These are phyloP conservation scores for Desoria tigrina DNA, from an alignment of 2,888 invertebrate species.

Conservation along the genomic window DNA sequence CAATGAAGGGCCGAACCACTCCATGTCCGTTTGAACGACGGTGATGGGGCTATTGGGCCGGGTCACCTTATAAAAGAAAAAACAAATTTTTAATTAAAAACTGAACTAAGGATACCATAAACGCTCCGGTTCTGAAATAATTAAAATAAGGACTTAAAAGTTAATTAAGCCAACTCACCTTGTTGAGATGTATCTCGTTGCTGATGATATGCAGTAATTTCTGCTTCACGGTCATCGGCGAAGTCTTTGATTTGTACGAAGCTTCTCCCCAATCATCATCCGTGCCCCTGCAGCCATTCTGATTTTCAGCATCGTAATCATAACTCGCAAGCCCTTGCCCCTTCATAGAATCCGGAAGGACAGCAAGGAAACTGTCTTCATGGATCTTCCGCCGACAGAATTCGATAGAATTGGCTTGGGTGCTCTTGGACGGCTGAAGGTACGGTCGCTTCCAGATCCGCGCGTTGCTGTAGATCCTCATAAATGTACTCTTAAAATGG, in stretches of 20 bases:
- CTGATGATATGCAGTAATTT: conserved; percentile 32
- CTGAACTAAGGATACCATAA: too few relatives aligned
- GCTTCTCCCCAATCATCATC: neutral
- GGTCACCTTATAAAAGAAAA: conserved; percentile 24
- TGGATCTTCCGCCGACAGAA: conserved; percentile 24
- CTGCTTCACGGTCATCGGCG: conserved; percentile 35
- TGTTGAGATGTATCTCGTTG: too few relatives aligned
- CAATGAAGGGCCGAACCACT: conserved; percentile 42
- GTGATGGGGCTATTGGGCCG: conserved; percentile 24
- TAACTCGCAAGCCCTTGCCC: too few relatives aligned
- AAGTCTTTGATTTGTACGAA: neutral
- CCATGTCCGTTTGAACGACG: conserved; percentile 40
- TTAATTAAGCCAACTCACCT: too few relatives aligned
- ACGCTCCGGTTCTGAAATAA: conserved; percentile 38
- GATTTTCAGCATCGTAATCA: neutral
- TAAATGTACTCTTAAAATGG: neutral
- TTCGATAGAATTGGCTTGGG: conserved; percentile 30
- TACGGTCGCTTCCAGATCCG: conserved; percentile 17
- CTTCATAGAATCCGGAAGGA: conserved; percentile 23
- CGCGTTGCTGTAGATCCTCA: conserved; percentile 16
- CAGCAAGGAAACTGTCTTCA: conserved; percentile 23
- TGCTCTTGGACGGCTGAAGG: neutral
- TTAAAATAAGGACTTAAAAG: too few relatives aligned
- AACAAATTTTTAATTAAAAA: too few relatives aligned
- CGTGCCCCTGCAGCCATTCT: neutral